phyloP scores from a whole-genome alignment of 2,113 vertebrate genomes.

The Patagioenas fasciata region DNA sequence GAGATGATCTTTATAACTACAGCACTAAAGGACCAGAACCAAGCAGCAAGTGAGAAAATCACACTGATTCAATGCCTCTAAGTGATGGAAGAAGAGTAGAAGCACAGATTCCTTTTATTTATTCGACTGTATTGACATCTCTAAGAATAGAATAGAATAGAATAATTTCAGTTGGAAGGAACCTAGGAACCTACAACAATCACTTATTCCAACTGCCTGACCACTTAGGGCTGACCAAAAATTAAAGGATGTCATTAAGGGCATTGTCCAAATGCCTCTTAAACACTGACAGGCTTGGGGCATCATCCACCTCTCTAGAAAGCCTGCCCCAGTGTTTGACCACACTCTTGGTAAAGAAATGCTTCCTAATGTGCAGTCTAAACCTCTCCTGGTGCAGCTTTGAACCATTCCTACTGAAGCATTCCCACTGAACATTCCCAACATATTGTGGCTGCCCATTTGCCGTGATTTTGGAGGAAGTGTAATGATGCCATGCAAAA shows the following conservation, averaged over 20 bases:
- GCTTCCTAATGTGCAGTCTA: too few relatives aligned
- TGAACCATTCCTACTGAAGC: neutral
- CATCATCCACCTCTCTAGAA: too few relatives aligned
- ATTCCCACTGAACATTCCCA: neutral
- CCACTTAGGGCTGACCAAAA: too few relatives aligned
- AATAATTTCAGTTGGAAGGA: too few relatives aligned
- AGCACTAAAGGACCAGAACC: neutral
- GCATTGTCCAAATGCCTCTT: too few relatives aligned
- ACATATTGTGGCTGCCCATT: neutral
- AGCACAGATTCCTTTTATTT: neutral
- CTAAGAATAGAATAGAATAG: neutral
- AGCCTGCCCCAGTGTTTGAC: too few relatives aligned
- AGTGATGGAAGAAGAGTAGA: neutral
- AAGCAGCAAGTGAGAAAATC: constrained; percentile 14
- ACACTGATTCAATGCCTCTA: neutral
- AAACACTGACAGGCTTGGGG: too few relatives aligned
- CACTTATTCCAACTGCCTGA: too few relatives aligned
- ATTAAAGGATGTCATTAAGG: too few relatives aligned
- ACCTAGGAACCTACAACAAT: too few relatives aligned
- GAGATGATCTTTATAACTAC: constrained; percentile 7
- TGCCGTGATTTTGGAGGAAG: neutral
- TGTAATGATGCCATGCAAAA: neutral
- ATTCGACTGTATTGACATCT: neutral
- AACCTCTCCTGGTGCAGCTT: neutral
- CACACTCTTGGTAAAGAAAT: too few relatives aligned